Percentiles rank a stretch among this genome's conserved stretches.
These are phyloP conservation scores for Melanophora roralis DNA, from an alignment of 2,888 invertebrate genomes.

Conservation along the genomic window DNA sequence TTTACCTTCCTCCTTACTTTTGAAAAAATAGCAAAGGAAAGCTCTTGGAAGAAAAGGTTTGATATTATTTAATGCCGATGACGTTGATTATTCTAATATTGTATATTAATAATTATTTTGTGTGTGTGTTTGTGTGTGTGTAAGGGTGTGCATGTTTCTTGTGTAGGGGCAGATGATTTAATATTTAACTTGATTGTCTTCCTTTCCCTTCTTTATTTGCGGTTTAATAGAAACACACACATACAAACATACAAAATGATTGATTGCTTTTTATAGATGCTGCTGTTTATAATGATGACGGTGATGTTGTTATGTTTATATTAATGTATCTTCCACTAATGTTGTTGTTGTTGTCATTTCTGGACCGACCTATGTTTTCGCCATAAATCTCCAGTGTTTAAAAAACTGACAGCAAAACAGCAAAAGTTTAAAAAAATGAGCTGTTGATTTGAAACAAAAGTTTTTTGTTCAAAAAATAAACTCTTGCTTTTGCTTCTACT, in stretches of 20 bases:
- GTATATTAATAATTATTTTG: constrained; percentile 50
- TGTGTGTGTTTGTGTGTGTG: not conserved
- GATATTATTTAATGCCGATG: constrained; percentile 62
- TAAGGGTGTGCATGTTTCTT: too few species aligned
- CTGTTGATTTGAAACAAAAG: too few species aligned
- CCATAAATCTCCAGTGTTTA: too few species aligned
- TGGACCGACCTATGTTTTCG: constrained; percentile 63
- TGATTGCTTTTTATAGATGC: constrained; percentile 57
- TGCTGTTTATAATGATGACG: constrained; percentile 10
- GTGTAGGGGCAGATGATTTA: constrained; percentile 51
- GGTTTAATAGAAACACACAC: too few species aligned
- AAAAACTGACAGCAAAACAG: too few species aligned
- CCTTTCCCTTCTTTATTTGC: constrained; percentile 23
- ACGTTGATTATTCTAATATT: constrained; percentile 65
- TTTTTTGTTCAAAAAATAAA: too few species aligned
- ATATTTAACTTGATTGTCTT: constrained; percentile 31
- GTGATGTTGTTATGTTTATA: constrained; percentile 40
- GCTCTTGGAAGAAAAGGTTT: constrained; percentile 45
- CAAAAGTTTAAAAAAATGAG: too few species aligned
- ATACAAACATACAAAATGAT: constrained; percentile 48
- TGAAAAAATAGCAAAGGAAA: not conserved
- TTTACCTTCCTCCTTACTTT: too few species aligned
- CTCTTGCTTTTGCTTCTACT: too few species aligned
- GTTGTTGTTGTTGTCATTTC: constrained; percentile 55
- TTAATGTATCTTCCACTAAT: constrained; percentile 25